Percentiles rank a stretch among this genome's conserved stretches.
Evolutionary conservation across 2,888 invertebrate species (phyloP).

Genomic region (Diabrotica balteata): DNA sequence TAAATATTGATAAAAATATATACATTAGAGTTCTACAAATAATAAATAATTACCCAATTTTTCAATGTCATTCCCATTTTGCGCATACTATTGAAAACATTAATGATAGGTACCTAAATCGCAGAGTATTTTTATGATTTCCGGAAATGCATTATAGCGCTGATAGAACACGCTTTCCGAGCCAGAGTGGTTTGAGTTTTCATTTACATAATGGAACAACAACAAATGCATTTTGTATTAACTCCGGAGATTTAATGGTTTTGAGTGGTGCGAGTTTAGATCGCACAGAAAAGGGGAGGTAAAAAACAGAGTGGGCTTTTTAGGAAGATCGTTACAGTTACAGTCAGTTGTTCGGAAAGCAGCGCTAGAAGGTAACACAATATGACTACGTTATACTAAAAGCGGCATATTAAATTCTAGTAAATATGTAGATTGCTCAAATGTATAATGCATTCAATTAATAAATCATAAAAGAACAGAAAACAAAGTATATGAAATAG

Average conservation of each 20-base stretch:
- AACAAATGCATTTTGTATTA: conserved; percentile 64
- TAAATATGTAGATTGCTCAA: too few relatives aligned
- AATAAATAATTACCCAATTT: background rate
- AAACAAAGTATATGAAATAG: too few relatives aligned
- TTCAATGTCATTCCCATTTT: background rate
- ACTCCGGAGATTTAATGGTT: conserved; percentile 62
- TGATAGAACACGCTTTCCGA: conserved; percentile 54
- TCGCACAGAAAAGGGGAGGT: conserved; percentile 23
- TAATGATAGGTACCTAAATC: conserved; percentile 30
- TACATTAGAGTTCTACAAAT: background rate
- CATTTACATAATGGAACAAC: conserved; percentile 64
- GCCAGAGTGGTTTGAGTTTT: conserved; percentile 58
- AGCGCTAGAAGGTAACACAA: too few relatives aligned
- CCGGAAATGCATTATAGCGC: conserved; percentile 57
- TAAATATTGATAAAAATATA: too few relatives aligned
- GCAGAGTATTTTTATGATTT: conserved; percentile 48
- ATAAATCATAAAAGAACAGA: too few relatives aligned
- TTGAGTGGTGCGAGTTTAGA: conserved; percentile 49
- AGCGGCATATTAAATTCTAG: too few relatives aligned
- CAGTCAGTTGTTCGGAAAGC: too few relatives aligned
- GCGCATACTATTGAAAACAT: conserved; percentile 30
- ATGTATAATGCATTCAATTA: too few relatives aligned
- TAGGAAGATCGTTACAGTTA: too few relatives aligned
- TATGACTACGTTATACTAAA: too few relatives aligned
- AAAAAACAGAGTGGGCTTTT: background rate